Conservation (phyloP, 2,113 vertebrate species). For the Dipodomys merriami region DNA sequence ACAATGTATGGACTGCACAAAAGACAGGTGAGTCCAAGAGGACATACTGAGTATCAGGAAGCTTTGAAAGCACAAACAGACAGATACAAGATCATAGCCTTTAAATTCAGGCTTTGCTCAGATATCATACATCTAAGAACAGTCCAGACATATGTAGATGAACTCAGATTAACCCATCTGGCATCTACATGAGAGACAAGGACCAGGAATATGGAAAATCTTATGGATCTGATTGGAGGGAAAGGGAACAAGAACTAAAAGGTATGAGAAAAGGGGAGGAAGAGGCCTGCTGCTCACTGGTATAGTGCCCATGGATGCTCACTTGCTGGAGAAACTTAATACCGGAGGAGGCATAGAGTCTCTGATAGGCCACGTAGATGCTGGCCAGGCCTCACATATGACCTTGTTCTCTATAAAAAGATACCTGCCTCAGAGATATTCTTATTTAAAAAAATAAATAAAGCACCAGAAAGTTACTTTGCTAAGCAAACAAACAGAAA, state of each 20-base stretch:
- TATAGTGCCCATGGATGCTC: neutral
- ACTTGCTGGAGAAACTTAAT: rapidly evolving
- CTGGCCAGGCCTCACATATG: neutral
- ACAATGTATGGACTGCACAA: rapidly evolving
- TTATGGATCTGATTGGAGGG: neutral
- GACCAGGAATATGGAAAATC: neutral
- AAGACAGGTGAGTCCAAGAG: neutral
- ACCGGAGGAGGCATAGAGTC: neutral
- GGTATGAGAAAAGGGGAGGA: neutral
- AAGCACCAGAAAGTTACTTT: slow-evolving; percentile 73
- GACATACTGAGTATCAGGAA: neutral
- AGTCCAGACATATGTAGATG: neutral
- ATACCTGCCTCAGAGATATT: slow-evolving; percentile 14
- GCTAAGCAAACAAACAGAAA: neutral
- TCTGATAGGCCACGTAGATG: neutral
- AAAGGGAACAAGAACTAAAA: neutral
- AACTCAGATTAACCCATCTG: neutral
- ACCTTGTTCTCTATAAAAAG: neutral
- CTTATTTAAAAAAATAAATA: slow-evolving; percentile 17
- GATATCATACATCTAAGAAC: neutral
- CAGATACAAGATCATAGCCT: neutral
- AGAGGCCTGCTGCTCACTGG: neutral
- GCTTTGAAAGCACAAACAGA: neutral
- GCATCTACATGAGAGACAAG: neutral
- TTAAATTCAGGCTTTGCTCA: neutral